Evolutionary conservation across 2,113 vertebrate genomes (phyloP), one percentile per base, ranked within the genome.

Genomic region (Canis aureus): DNA sequence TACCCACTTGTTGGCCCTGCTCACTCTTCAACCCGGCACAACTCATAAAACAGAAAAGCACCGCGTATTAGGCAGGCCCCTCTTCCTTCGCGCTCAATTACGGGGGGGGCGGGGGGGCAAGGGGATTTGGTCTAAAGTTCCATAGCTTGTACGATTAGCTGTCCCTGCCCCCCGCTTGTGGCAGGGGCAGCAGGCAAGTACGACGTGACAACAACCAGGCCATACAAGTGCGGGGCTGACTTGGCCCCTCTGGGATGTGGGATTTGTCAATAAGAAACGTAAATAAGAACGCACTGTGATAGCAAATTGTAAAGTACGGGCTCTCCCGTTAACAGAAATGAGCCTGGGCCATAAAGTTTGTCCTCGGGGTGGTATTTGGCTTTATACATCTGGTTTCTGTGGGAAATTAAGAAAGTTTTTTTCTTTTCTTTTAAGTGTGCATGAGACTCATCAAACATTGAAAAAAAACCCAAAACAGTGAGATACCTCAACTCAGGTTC

Each of bases 361-460:
- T 69, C 76, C 76, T 87, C 16, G 0, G n/a, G 23, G 12, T 87
- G 25, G 29, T 53, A 20, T 96, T 92, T 96, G 82, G 53, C 59
- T 78, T 89, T 95, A 38, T 57, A 23, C 1, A 64, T 86, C 35
- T 76, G 62, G 8, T 69, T 94, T 92, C 87, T 87, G 49, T 74
- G 64, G 80, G 69, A 94, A 88, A 91, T 35, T 51, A 53, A 92
- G n/a, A 38, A 43, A 43, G n/a, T 25, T 79, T 10, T 96, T 84
- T 51, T 38, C 4, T 38, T 6, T 43, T 43, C 4, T 43, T 43
- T 43, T 43, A 43, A 95, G 62, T 35, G 80, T 51, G 11, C 32
- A 3, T 74, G 49, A 81, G 17, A 88, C 1, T 60, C 82, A 49
- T 51, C 38, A 66, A 38, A 95, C 13, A 91, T 69, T 38, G 83